A percentile compares a stretch with the other conserved stretches of the same genome.
Evolutionary conservation across 2,797 vertebrate genomes (phyloP).

Genomic region (Aratinga solstitialis): DNA sequence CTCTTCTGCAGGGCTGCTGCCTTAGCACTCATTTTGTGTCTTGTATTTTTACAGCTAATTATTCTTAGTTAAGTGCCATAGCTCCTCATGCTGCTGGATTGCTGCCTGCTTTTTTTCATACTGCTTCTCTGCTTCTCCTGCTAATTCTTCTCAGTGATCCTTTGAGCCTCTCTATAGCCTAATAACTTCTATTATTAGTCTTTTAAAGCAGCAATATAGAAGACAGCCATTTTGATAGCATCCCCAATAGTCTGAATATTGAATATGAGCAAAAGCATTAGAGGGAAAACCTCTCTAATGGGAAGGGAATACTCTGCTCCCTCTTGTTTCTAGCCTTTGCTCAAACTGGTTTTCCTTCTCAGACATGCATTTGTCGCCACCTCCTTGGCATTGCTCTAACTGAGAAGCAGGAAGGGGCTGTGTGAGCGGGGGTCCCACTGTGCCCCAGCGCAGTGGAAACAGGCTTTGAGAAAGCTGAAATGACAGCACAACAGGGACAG

Average conservation of each 20-base stretch:
- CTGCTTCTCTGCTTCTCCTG: background rate
- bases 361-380: slow-evolving; percentile 16
- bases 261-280: background rate
- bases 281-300: background rate
- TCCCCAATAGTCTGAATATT: background rate
- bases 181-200: background rate
- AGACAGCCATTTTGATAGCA: background rate
- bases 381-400: background rate
- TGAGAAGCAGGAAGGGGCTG: background rate
- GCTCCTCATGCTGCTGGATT: background rate
- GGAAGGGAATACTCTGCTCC: background rate
- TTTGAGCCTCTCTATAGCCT: background rate
- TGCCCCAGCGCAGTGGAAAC: accelerated
- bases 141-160: background rate
- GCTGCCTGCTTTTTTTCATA: background rate
- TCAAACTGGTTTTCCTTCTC: background rate
- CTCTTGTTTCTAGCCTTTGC: background rate
- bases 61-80: background rate
- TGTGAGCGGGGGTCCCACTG: background rate
- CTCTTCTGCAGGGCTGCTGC: background rate
- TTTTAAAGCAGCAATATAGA: background rate
- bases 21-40: background rate
- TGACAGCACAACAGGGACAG: background rate
- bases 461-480: background rate
- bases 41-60: slow-evolving; percentile 31